Base-by-base conservation (phyloP, 2,888 invertebrate genomes). In the Pseudeuparius sepicola region DNA sequence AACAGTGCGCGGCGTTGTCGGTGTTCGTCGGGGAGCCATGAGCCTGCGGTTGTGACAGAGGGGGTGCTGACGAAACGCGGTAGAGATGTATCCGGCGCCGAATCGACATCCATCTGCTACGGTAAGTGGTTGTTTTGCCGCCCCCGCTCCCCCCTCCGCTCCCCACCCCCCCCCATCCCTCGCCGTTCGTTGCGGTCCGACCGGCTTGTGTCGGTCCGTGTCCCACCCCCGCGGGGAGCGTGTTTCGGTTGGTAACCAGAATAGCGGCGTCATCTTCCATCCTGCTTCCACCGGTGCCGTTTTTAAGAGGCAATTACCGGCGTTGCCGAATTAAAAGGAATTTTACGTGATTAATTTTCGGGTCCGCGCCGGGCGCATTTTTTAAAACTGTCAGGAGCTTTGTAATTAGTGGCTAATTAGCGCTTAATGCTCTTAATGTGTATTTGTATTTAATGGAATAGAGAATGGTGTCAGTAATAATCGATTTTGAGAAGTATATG, bases 51-150 rank as follows among this genome's bases (percentile, higher is more conserved):
- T n/a, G n/a, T n/a, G n/a, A n/a, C n/a, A n/a, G n/a, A n/a, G n/a
- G n/a, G n/a, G n/a, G n/a, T n/a, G n/a, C n/a, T n/a, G n/a, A n/a
- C n/a, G n/a, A n/a, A n/a, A n/a, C n/a, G n/a, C n/a, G n/a, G n/a
- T n/a, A n/a, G n/a, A n/a, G 18, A 80, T 80, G 81, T 80, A 80
- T 68, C 78, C 80, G 60, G 71, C 78, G 60, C 75, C 77, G 64
- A 71, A 78, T 63, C 73, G 81, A 69, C 80, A 80, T 68, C 78
- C 80, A 65, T 73, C 78, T 60, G 73, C 74, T 61, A 72, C 78
- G 68, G 79, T 80, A 66, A 75, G 79, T 75, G 50, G 47, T 52
- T n/a, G 12, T 16, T 10, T 25, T 15, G 25, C 15, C 26, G 24
- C 33, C 16, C 39, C 39, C 34, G 15, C 26, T 27, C 34, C 14